Evolutionary conservation across 2,797 vertebrate genomes (phyloP), one percentile per base, ranked within the genome.

Genomic region (Ceryle rudis): DNA sequence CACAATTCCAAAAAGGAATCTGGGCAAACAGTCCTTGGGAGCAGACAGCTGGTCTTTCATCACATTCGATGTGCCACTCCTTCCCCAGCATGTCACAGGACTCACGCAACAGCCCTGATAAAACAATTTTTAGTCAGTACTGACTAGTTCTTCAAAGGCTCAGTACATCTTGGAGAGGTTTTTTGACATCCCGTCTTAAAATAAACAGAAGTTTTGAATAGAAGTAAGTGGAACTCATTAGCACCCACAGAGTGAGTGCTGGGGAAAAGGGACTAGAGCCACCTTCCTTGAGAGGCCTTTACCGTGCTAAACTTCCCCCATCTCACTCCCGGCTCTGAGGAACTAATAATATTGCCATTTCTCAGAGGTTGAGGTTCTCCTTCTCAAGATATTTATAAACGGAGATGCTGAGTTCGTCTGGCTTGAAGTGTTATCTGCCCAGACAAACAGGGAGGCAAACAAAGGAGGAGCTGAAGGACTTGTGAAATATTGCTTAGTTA

Each of bases 111-210:
- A 29, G 10, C 13, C 8, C 47, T 3, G 8, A 54, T 5, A 70
- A 31, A 70, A 9, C 20, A 29, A 7, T 8, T 51, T 86, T 47
- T 5, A 65, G 39, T 10, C 47, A 71, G 39, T 11, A 41, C n/a
- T 37, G 15, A 58, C 29, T 22, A 10, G 7, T 4, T 22, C 52
- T 66, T 55, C 54, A 22, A 6, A 6, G 26, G 10, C 15, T 67
- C n/a, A 31, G 6, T 19, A 23, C 26, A 16, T 9, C 21, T 54
- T 2, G 0, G 39, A 15, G 10, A 44, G 10, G 0, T 25, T 37
- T 75, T 29, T 21, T 54, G 33, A 31, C 28, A 22, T 60, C 31
- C 28, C 25, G 31, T 4, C 0, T 46, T 46, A 46, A 46, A 46
- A 46, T 46, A 8, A 33, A 51, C 0, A 33, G 11, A 51, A 29